These are phyloP conservation scores for Seira ritae DNA, from an alignment of 2,888 invertebrate species.

Conservation along the genomic window DNA sequence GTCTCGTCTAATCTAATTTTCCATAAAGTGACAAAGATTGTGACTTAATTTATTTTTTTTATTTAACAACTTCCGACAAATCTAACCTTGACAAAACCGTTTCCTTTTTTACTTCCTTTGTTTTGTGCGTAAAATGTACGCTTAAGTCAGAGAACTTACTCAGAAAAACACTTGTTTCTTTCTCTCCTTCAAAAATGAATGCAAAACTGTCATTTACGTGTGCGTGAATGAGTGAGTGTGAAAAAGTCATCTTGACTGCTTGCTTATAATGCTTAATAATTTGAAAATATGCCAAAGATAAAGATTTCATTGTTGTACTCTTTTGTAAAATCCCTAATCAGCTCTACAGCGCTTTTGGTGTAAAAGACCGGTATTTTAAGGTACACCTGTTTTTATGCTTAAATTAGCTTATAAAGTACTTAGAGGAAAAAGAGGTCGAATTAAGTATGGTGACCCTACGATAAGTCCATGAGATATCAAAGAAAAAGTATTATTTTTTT, in stretches of 20 bases:
- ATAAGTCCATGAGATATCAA: not conserved
- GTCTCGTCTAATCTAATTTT: no score
- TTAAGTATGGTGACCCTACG: not conserved
- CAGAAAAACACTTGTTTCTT: not conserved
- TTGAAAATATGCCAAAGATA: constrained; percentile 45
- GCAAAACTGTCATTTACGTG: not conserved
- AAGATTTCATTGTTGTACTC: not conserved
- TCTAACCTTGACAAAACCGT: not conserved
- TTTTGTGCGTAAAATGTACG: no score
- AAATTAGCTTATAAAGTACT: not conserved
- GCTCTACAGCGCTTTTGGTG: not conserved
- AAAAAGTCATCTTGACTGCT: not conserved
- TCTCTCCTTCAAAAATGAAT: not conserved
- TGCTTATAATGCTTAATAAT: no score
- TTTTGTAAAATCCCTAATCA: constrained; percentile 4
- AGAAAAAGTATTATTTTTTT: not conserved
- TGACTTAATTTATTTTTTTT: not conserved
- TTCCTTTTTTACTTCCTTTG: not conserved
- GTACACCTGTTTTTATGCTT: constrained; percentile 16
- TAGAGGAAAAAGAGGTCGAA: not conserved
- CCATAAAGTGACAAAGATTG: not conserved
- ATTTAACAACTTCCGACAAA: not conserved
- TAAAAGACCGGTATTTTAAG: constrained; percentile 26
- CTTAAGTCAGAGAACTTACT: no score
- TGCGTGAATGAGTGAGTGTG: not conserved